Base-by-base conservation (phyloP, 2,113 vertebrate genomes). In the Columba janthina region DNA sequence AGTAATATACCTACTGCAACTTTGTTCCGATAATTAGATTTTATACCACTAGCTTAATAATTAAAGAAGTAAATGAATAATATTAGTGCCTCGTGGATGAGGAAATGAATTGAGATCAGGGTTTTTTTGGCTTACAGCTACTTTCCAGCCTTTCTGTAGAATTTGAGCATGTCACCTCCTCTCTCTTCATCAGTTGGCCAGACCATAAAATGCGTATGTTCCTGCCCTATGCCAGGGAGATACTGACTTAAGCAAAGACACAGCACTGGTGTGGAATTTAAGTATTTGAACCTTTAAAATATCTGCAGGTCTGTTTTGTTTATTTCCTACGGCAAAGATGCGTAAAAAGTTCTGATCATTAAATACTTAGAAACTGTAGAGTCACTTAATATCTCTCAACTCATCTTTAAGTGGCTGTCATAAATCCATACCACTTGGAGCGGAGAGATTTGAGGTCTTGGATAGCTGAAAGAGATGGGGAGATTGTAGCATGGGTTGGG, bases 261-360 rank as follows among this genome's bases (percentile, higher is more conserved):
- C 12, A 13, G 24, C 1, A 5, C 5, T 74, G 28, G 16, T 74
- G 3, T 20, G 66, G n/a, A 54, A 44, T 57, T 72, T 20, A 61
- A 44, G 6, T 62, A 14, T 29, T 22, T 51, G 9, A 61, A 90
- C 21, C 11, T 81, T 85, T 51, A 15, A 56, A 71, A 62, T 48
- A 48, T 12, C 69, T 2, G 1, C 28, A 22, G 5, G 28, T 70
- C 0, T 0, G 6, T 40, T 88, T 65, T 79, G 34, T 78, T 75
- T 46, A 17, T 44, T 86, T 74, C 26, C 28, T 9, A 4, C 31
- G 29, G 34, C 44, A 61, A 72, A 85, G 29, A 44, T 29, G 8
- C 10, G 7, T 73, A 36, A 65, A 83, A 72, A 72, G 1, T 10
- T 40, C 40, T 25, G 36, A 40, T 51, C 2, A 4, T 90, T 44